Evolutionary conservation across 2,113 vertebrate genomes (phyloP).

Genomic region (Plestiodon gilberti): DNA sequence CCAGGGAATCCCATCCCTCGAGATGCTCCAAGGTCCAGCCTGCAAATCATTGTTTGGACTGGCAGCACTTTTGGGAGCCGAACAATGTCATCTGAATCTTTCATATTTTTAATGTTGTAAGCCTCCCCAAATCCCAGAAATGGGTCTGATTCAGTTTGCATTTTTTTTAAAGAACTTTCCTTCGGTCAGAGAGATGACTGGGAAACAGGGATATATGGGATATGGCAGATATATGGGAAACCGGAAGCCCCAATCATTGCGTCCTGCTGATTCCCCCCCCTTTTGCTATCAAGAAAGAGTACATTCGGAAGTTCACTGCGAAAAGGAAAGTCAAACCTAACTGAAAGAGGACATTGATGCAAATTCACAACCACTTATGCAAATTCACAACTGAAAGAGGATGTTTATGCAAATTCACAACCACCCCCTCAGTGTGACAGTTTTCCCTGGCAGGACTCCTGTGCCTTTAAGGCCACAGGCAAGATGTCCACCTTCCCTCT

Average conservation of each 20-base stretch:
- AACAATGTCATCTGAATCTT: neutral
- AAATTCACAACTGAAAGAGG: too few species aligned
- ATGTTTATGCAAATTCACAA: too few species aligned
- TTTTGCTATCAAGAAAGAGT: neutral
- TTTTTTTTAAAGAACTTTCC: neutral
- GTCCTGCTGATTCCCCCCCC: neutral
- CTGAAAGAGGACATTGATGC: neutral
- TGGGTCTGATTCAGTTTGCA: neutral
- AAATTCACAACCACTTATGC: neutral
- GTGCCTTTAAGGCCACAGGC: too few species aligned
- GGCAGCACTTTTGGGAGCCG: neutral
- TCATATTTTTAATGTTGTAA: neutral
- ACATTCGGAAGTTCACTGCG: neutral
- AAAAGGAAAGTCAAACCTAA: neutral
- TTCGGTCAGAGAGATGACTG: too few species aligned
- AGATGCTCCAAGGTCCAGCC: neutral
- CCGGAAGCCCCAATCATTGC: neutral
- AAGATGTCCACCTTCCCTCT: too few species aligned
- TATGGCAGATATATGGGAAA: neutral
- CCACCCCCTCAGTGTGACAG: too few species aligned
- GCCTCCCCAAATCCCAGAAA: neutral
- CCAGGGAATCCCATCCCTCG: too few species aligned
- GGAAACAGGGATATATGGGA: too few species aligned
- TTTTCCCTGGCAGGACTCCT: too few species aligned
- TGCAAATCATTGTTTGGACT: neutral